phyloP scores from a whole-genome alignment of 2,888 invertebrate genomes.

The Gastrophysa polygoni region DNA sequence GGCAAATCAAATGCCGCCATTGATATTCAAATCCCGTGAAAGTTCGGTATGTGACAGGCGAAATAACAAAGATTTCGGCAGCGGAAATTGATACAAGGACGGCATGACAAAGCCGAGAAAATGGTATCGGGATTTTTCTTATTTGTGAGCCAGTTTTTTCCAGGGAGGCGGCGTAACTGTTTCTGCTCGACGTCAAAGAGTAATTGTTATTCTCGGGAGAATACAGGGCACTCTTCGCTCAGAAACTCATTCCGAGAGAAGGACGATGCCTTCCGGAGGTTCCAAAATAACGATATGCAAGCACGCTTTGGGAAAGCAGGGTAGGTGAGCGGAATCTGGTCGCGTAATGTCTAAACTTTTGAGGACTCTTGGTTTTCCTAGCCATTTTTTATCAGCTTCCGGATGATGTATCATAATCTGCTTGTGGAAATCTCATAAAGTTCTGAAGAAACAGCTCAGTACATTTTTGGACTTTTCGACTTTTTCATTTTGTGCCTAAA shows the following conservation, averaged over 20 bases:
- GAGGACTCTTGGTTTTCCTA: too few relatives aligned
- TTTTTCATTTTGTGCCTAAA: too few relatives aligned
- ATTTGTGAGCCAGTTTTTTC: neutral
- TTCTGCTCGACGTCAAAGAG: neutral
- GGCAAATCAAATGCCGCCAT: neutral
- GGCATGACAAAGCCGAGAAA: constrained; percentile 8
- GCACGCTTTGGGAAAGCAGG: too few relatives aligned
- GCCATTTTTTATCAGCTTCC: too few relatives aligned
- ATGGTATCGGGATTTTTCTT: constrained; percentile 7
- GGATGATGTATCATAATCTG: too few relatives aligned
- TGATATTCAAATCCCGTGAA: neutral
- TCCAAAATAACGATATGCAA: too few relatives aligned
- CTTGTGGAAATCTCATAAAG: too few relatives aligned
- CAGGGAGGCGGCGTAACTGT: neutral
- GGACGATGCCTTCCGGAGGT: too few relatives aligned
- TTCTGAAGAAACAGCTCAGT: too few relatives aligned
- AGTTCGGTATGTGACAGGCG: constrained; percentile 2
- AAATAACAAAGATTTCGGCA: constrained; percentile 20
- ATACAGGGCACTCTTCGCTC: neutral
- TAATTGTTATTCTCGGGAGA: neutral
- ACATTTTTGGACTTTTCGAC: too few relatives aligned
- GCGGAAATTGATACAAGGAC: constrained; percentile 23
- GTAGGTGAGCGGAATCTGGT: too few relatives aligned
- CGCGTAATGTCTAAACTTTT: too few relatives aligned
- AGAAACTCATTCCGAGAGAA: neutral